phyloP scores from a whole-genome alignment of 2,797 vertebrate species.

The Coregonus ussuriensis region DNA sequence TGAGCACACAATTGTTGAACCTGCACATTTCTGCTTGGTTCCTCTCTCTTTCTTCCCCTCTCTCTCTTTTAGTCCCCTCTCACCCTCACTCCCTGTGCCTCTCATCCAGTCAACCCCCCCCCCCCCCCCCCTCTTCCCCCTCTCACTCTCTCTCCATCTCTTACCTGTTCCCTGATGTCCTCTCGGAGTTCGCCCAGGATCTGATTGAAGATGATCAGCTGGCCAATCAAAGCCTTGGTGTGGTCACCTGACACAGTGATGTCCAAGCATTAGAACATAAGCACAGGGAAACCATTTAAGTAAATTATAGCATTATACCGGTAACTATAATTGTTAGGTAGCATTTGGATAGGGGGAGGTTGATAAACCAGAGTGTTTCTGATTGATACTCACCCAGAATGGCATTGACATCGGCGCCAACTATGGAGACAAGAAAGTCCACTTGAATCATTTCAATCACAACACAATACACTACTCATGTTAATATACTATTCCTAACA shows the following conservation, averaged over 20 bases:
- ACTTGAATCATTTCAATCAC: neutral
- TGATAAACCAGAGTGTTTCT: neutral
- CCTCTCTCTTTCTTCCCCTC: too few species aligned
- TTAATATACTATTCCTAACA: too few species aligned
- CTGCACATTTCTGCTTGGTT: too few species aligned
- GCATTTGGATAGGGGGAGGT: neutral
- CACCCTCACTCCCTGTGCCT: too few species aligned
- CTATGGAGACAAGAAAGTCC: constrained; percentile 58
- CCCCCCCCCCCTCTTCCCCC: neutral
- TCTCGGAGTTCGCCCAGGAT: constrained; percentile 80
- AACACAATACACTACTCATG: neutral
- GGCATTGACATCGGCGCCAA: constrained; percentile 77
- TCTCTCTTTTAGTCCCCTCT: too few species aligned
- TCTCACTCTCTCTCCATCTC: constrained; percentile 1
- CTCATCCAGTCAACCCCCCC: too few species aligned
- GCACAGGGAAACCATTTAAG: neutral
- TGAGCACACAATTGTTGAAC: too few species aligned
- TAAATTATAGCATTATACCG: neutral
- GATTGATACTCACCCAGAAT: constrained; percentile 78
- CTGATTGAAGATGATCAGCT: constrained; percentile 85
- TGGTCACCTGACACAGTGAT: constrained; percentile 76
- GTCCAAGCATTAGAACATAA: neutral
- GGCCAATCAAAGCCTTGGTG: constrained; percentile 83
- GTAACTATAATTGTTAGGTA: neutral
- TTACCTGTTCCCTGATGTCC: constrained; percentile 86